These are phyloP conservation scores for Tinamus major DNA, from an alignment of 2,797 vertebrate genomes.

Conservation along the genomic window DNA sequence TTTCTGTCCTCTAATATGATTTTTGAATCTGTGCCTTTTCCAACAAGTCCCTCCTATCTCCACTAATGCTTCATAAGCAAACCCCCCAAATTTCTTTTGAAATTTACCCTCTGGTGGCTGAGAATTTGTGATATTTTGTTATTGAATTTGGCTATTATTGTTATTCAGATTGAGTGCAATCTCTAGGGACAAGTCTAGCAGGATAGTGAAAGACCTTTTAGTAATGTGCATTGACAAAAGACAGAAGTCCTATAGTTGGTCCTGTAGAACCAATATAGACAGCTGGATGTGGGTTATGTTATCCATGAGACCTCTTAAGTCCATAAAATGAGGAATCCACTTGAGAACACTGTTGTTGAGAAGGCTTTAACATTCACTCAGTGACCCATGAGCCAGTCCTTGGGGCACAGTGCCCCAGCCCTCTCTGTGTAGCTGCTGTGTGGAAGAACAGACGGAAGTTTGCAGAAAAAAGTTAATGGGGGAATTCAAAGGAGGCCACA, in stretches of 20 bases:
- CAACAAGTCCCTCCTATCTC: not conserved
- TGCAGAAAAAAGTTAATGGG: not conserved
- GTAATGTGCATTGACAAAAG: not conserved
- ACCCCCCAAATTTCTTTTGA: not conserved
- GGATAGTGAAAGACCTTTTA: not conserved
- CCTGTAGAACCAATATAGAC: not conserved
- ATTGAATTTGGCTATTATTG: not conserved
- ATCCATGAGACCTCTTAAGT: not conserved
- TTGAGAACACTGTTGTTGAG: not conserved
- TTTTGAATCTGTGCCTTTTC: not conserved
- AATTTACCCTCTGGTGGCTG: not conserved
- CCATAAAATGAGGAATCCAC: slow-evolving; percentile 28
- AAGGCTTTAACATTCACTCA: not conserved
- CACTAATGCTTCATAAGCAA: not conserved
- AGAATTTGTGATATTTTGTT: not conserved
- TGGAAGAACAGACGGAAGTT: not conserved
- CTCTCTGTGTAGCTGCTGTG: not conserved
- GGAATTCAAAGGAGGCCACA: slow-evolving; percentile 3
- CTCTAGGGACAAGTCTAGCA: not conserved
- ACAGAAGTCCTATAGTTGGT: not conserved
- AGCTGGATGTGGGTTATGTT: slow-evolving; percentile 15
- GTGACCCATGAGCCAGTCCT: not conserved
- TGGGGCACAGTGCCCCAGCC: not conserved
- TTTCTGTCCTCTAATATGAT: not conserved
- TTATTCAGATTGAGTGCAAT: not conserved